Evolutionary conservation across 1,140 invertebrate genomes (phyloP), one percentile per base, ranked within the genome.

Genomic region (Drosophila prosaltans): DNA sequence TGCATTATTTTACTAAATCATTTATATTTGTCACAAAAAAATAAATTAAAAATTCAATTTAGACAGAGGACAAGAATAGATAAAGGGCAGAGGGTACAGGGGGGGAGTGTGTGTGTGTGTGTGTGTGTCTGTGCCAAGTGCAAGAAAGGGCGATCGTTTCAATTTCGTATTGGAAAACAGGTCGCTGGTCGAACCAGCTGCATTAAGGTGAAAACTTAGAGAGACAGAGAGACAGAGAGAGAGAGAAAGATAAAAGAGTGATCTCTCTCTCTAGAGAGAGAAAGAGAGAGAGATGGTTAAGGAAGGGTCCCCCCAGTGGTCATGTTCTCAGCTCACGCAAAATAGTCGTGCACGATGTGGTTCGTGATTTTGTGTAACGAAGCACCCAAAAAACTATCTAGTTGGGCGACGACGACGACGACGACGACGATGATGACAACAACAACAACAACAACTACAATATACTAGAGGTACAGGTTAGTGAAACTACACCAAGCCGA

Each of bases 341-440:
- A 92, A 92, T 92, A 92, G 91, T 92, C 91, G 91, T 92, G 91
- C 91, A 90, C 91, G 89, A 92, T 91, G 83, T 90, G 84, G 67
- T 91, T 91, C 90, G 90, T 91, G 90, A 91, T 91, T 91, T 91
- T 91, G 80, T 91, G 85, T 89, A 89, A 89, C 85, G 85, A 90
- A 89, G 85, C 85, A 78, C 81, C 84, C 74, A 86, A 86, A 86
- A 85, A 86, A 76, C 65, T 81, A 79, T 79, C 73, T 79, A 79
- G 73, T 65, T 76, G 78, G 63, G 66, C 60, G 69, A 76, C 61
- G 69, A 65, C 61, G 65, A 67, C 51, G 45, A 69, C 51, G 28
- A 48, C 41, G 40, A 61, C 36, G 43, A 32, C 40, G 70, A 74
- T n/a, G n/a, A n/a, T n/a, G n/a, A n/a, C n/a, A n/a, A n/a, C n/a